These are phyloP conservation scores for Odontamblyopus rebecca DNA, from an alignment of 2,797 vertebrate genomes.

Conservation along the genomic window DNA sequence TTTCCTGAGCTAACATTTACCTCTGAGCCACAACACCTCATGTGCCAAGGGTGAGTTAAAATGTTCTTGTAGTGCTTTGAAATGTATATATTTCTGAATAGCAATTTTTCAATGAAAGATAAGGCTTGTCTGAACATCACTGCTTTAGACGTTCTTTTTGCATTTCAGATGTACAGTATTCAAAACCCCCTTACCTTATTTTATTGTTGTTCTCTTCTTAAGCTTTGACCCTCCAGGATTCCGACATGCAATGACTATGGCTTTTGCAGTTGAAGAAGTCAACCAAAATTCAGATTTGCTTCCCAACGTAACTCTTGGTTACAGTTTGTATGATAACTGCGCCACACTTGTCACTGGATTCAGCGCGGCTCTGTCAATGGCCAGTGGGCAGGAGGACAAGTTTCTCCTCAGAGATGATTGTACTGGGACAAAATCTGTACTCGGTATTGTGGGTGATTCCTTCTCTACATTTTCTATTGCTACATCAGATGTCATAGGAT, in stretches of 20 bases:
- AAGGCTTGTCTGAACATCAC: too few species aligned
- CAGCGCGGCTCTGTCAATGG: conserved; percentile 64
- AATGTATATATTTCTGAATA: too few species aligned
- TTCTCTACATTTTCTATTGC: conserved; percentile 51
- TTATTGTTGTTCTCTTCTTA: background rate
- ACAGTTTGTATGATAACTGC: conserved; percentile 76
- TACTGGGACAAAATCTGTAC: conserved; percentile 39
- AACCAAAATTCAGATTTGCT: conserved; percentile 69
- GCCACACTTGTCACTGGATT: conserved; percentile 65
- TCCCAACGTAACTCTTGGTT: conserved; percentile 75
- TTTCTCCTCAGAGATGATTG: conserved; percentile 39
- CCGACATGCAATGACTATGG: conserved; percentile 71
- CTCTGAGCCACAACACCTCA: conserved; percentile 60
- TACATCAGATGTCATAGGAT: conserved; percentile 43
- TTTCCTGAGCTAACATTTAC: conserved; percentile 65
- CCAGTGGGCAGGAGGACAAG: conserved; percentile 46
- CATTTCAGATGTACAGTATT: background rate
- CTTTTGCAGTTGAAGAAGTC: conserved; percentile 72
- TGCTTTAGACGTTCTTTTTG: too few species aligned
- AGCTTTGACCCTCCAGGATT: conserved; percentile 52
- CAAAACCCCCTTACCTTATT: background rate
- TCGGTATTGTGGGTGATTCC: conserved; percentile 58
- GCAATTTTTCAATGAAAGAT: too few species aligned
- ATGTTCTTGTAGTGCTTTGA: background rate
- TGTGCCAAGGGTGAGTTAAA: conserved; percentile 45